Percentiles rank a stretch among this genome's conserved stretches.
Conservation (phyloP, 1,140 invertebrate genomes). For the Cardiocondyla obscurior region DNA sequence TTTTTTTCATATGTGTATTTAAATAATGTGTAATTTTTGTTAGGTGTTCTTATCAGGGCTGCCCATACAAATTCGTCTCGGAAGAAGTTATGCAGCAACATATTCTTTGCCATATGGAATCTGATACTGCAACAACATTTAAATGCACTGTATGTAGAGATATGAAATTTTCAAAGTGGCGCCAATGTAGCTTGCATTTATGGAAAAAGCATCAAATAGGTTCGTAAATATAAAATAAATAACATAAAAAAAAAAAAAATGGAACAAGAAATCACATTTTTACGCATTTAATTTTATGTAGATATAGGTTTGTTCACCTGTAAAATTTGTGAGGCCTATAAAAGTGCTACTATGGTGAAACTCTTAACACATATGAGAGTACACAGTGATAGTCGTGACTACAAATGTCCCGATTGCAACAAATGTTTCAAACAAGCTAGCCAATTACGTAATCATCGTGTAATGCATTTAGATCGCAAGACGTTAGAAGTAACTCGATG, state of each 20-base stretch:
- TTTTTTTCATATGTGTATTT: not conserved
- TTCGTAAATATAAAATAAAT: constrained; percentile 47
- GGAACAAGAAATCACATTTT: not conserved
- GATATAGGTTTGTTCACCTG: constrained; percentile 88
- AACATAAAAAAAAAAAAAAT: not conserved
- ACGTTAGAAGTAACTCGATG: constrained; percentile 80
- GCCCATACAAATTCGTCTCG: constrained; percentile 84
- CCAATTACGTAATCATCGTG: constrained; percentile 87
- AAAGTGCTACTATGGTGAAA: constrained; percentile 84
- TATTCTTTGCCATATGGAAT: constrained; percentile 82
- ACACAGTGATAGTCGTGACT: constrained; percentile 86
- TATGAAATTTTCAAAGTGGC: constrained; percentile 85
- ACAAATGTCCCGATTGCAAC: constrained; percentile 86
- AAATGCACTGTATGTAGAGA: constrained; percentile 84
- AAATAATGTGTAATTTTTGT: constrained; percentile 43
- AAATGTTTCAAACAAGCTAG: constrained; percentile 87
- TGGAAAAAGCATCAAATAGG: constrained; percentile 87
- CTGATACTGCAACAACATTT: constrained; percentile 78
- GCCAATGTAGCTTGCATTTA: constrained; percentile 86
- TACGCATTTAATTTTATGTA: constrained; percentile 43
- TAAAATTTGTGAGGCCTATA: constrained; percentile 86
- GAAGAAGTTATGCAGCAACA: constrained; percentile 82
- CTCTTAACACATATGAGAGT: constrained; percentile 86
- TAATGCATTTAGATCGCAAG: constrained; percentile 85
- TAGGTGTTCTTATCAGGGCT: constrained; percentile 84